phyloP scores from a whole-genome alignment of 2,888 invertebrate genomes.

The Drosophila acutilabella region DNA sequence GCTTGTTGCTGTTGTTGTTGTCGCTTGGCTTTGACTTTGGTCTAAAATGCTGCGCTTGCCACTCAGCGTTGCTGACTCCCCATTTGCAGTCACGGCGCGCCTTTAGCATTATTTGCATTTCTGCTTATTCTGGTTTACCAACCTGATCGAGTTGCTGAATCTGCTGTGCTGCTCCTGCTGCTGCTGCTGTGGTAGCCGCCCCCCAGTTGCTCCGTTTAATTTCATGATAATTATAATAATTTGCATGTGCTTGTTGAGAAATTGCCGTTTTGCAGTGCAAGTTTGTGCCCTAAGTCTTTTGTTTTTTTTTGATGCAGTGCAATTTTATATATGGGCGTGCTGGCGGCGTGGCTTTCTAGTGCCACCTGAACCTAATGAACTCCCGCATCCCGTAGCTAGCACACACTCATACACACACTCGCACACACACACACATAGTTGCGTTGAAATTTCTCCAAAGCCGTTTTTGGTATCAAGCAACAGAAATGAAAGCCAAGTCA shows the following conservation, averaged over 20 bases:
- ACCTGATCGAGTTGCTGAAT: conserved; percentile 18
- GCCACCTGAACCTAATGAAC: conserved; percentile 67
- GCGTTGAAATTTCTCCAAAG: conserved; percentile 72
- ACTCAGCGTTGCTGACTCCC: conserved; percentile 38
- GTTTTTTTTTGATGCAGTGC: conserved; percentile 55
- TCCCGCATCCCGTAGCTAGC: conserved; percentile 63
- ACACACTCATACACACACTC: conserved; percentile 31
- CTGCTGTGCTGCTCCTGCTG: background rate
- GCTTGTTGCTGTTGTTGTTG: conserved; percentile 28
- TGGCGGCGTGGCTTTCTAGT: conserved; percentile 53
- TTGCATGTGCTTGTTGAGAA: conserved; percentile 64
- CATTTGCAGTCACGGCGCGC: conserved; percentile 38
- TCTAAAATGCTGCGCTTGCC: conserved; percentile 72
- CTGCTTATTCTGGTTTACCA: conserved; percentile 64
- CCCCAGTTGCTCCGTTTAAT: conserved; percentile 52
- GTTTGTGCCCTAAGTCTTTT: conserved; percentile 70
- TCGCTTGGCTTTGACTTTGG: conserved; percentile 69
- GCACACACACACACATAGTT: conserved; percentile 26
- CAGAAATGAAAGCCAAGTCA: conserved; percentile 75
- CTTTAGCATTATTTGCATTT: conserved; percentile 76
- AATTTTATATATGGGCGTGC: conserved; percentile 24
- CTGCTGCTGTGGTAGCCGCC: conserved; percentile 37
- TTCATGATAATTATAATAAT: conserved; percentile 72
- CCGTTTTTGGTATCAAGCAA: conserved; percentile 72
- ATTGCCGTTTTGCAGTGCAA: conserved; percentile 53